Evolutionary conservation across 2,113 vertebrate genomes (phyloP), one percentile per base, ranked within the genome.

Genomic region (Isichthys henryi): DNA sequence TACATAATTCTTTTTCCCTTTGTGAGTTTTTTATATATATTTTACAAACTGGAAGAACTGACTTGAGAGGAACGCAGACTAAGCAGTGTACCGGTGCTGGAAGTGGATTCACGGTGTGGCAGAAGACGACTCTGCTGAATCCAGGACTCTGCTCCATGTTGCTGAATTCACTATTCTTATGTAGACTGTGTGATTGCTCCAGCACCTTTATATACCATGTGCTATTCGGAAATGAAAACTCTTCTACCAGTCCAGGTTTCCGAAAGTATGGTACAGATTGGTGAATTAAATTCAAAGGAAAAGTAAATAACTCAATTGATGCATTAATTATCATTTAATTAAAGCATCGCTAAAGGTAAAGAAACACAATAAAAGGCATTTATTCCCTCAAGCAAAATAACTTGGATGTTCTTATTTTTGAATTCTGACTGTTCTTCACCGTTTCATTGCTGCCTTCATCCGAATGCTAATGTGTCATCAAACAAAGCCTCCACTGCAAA

Each of bases 281-380:
- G 74, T 17, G 17, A 80, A 43, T 80, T 80, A 43, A 80, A 39
- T 43, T 80, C 31, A 80, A 80, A 43, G 35, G 15, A 80, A 15
- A 80, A 39, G 35, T 80, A 80, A 80, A 35, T 43, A 80, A 80
- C 62, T 70, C 35, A 80, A 43, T 2, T 43, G 74, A 80, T 80
- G 74, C 35, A 80, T 80, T 80, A 80, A 80, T 80, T 39, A 80
- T 19, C 74, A 80, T 80, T 80, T 80, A 80, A 80, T 80, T 35
- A 80, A 80, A 43, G 35, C 17, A 80, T 80, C 62, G 2, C 62
- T 70, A 43, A 80, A 43, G 74, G 35, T 80, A 80, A 39, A 43
- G 74, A 35, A 80, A 43, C 6, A 80, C 74, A 43, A 80, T 43
- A 80, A 80, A 35, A 80, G 35, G 35, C 31, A 80, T 80, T 35